Conservation (phyloP, 2,888 invertebrate species). For the Volucella inanis region DNA sequence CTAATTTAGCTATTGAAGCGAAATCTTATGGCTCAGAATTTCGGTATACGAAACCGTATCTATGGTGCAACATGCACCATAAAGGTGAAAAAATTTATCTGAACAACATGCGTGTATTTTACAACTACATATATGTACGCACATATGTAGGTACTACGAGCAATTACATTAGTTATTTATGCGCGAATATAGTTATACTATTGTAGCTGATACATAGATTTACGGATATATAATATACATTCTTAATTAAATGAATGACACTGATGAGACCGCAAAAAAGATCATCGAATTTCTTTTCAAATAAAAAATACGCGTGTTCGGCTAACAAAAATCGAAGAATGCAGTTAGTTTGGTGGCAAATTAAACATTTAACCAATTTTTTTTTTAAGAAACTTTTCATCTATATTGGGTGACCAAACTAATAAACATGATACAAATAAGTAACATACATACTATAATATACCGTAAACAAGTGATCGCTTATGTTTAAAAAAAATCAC, state of each 20-base stretch:
- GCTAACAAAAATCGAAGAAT: no score
- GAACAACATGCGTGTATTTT: constrained; percentile 67
- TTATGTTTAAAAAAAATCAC: no score
- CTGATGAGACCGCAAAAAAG: neutral
- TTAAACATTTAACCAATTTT: no score
- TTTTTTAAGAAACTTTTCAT: no score
- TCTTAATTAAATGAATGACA: neutral
- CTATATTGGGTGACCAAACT: no score
- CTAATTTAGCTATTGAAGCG: constrained; percentile 57
- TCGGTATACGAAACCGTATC: constrained; percentile 43
- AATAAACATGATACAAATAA: no score
- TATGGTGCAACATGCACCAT: constrained; percentile 67
- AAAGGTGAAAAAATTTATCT: constrained; percentile 68
- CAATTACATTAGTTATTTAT: constrained; percentile 66
- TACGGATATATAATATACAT: constrained; percentile 5
- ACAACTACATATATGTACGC: constrained; percentile 7
- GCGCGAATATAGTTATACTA: no score
- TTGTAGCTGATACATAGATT: constrained; percentile 36
- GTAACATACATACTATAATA: no score
- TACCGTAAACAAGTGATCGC: no score
- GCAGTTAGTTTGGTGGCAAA: neutral
- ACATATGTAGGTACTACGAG: constrained; percentile 20
- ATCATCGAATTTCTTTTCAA: constrained; percentile 55
- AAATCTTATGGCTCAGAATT: constrained; percentile 1
- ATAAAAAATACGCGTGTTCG: constrained; percentile 34